Base-by-base conservation (phyloP, 2,888 invertebrate genomes). In the Lissonota sp. region DNA sequence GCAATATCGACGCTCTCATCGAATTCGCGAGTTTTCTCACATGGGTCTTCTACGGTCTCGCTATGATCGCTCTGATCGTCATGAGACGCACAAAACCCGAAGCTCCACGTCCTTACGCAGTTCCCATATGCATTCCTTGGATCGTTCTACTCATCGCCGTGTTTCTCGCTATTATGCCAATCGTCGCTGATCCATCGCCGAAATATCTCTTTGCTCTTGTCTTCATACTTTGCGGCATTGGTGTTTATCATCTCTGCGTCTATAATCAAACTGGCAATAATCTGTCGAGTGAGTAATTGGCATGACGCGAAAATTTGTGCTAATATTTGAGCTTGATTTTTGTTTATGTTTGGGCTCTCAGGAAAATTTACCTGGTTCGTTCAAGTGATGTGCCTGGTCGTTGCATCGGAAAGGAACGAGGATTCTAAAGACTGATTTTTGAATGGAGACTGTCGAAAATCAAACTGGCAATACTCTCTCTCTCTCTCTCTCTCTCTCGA, bases 1-100 rank as follows among this genome's bases (percentile, higher is more conserved):
- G 97, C 73, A 95, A 97, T 91, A 97, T 97, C 77, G 94, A 94
- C 64, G 94, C 95, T 1, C 93, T 98, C 10, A 97, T 98, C 84
- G 96, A 97, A 87, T 97, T 97, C 90, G 97, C 97, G 57, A 97
- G 97, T 91, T 97, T 97, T 93, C 95, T 97, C 82, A 96, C 97
- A 26, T 98, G 97, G 97, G 95, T 97, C 80, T 97, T 97, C 93
- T 98, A 97, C 91, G 97, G 97, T 0, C 92, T 95, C 0, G 97
- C 97, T 0, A 97, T 97, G 96, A 94, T 96, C 0, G 95, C 97
- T 0, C 93, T 98, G 14, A 91, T 98, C 46, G 94, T 97, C 0
- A 93, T 98, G 87, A 92, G 97, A 62, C 95, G 92, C 86, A 97
- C 96, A 0, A 95, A 95, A 88, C 94, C 95, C 4, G 92, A 96